Conservation (phyloP, 2,797 vertebrate species). For the Triplophysa bombifrons region DNA sequence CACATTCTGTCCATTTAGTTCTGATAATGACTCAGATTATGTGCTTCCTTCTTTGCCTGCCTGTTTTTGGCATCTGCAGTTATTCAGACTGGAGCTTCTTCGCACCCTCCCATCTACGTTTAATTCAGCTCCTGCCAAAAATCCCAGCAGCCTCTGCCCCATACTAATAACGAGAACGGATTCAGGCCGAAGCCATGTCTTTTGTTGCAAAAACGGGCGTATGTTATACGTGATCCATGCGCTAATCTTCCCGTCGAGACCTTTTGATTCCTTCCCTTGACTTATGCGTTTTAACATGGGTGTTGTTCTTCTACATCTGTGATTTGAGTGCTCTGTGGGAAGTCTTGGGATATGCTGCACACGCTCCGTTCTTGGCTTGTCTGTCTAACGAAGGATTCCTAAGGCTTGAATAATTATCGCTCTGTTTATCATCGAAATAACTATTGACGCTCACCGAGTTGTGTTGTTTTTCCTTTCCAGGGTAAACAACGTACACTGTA, state of each 20-base stretch:
- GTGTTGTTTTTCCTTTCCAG: neutral
- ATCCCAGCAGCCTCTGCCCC: constrained; percentile 71
- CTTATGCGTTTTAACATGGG: constrained; percentile 73
- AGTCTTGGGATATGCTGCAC: constrained; percentile 62
- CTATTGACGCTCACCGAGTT: neutral
- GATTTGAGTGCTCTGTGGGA: constrained; percentile 73
- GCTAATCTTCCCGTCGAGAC: constrained; percentile 83
- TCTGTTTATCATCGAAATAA: constrained; percentile 25
- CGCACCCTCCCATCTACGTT: constrained; percentile 72
- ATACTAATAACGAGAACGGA: constrained; percentile 73
- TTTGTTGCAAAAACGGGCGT: constrained; percentile 78
- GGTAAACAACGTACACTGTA: neutral
- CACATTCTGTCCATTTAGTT: constrained; percentile 84
- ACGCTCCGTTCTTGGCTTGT: constrained; percentile 69
- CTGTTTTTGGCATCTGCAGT: constrained; percentile 70
- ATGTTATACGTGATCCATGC: constrained; percentile 84
- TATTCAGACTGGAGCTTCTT: constrained; percentile 74
- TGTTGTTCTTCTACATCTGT: constrained; percentile 71
- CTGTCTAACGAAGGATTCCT: constrained; percentile 65
- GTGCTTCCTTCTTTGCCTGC: constrained; percentile 71
- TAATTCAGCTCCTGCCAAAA: constrained; percentile 76
- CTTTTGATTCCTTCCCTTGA: constrained; percentile 73
- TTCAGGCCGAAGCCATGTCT: constrained; percentile 79
- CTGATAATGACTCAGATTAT: constrained; percentile 83
- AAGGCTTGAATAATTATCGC: constrained; percentile 54